Evolutionary conservation across 2,888 invertebrate genomes (phyloP).

Genomic region (Eledona agricola): DNA sequence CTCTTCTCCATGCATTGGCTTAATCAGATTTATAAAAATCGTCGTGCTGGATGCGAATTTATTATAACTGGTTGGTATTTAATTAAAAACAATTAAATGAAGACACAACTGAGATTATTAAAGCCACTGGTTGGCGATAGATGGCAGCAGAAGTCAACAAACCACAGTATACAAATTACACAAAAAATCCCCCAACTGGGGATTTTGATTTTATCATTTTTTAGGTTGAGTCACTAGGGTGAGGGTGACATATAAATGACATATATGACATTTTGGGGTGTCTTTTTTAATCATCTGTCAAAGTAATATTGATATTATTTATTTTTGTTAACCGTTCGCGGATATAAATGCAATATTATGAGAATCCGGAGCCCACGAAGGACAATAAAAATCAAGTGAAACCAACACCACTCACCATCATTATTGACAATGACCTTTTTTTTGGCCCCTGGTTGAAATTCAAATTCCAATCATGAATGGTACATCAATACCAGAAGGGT

Average conservation of each 20-base stretch:
- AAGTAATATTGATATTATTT: constrained; percentile 41
- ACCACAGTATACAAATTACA: too few relatives aligned
- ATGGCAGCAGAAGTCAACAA: too few relatives aligned
- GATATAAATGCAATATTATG: constrained; percentile 10
- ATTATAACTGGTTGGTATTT: too few relatives aligned
- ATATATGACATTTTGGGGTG: constrained; percentile 35
- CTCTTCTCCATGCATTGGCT: too few relatives aligned
- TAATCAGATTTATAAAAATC: too few relatives aligned
- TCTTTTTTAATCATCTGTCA: constrained; percentile 44
- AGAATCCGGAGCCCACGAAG: constrained; percentile 1
- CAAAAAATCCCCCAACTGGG: too few relatives aligned
- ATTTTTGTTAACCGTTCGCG: constrained; percentile 21
- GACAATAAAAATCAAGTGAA: constrained; percentile 2
- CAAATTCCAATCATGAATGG: constrained; percentile 68
- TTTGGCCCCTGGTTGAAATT: constrained; percentile 54
- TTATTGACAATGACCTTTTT: constrained; percentile 50
- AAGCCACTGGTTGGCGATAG: too few relatives aligned
- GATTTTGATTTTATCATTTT: neutral
- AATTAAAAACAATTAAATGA: too few relatives aligned
- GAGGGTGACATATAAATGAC: neutral
- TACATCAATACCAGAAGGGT: constrained; percentile 65
- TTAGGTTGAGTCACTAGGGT: too few relatives aligned
- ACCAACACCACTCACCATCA: neutral
- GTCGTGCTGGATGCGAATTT: too few relatives aligned
- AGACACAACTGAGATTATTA: too few relatives aligned